Conservation (phyloP, 2,797 vertebrate genomes). For the Sebastes flavidus region DNA sequence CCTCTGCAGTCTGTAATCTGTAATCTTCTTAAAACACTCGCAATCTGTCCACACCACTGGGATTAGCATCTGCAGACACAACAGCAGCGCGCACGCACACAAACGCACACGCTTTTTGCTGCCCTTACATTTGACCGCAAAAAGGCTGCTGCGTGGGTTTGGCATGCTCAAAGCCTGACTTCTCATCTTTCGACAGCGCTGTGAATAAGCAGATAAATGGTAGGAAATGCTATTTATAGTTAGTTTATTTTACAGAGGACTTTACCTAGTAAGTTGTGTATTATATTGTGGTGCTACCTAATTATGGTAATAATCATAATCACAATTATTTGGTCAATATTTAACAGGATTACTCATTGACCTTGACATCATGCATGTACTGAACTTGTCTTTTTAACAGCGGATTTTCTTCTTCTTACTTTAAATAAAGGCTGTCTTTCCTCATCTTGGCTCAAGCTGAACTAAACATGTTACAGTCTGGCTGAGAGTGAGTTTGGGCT, state of each 20-base stretch:
- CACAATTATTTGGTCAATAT: not conserved
- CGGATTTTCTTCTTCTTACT: not conserved
- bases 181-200: not conserved
- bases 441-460: not conserved
- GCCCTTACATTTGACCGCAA: slow-evolving; percentile 1
- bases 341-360: not conserved
- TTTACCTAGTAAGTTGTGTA: not conserved
- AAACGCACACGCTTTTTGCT: not conserved
- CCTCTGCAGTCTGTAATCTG: slow-evolving; percentile 59
- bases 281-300: not conserved
- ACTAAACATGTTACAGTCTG: not conserved
- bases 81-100: slow-evolving; percentile 7
- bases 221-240: not conserved
- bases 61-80: slow-evolving; percentile 63
- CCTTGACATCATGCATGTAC: not conserved
- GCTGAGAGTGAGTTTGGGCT: too few relatives aligned
- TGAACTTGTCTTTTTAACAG: not conserved
- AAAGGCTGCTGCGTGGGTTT: slow-evolving; percentile 30
- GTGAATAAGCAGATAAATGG: not conserved
- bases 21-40: slow-evolving; percentile 79
- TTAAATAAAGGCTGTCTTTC: not conserved
- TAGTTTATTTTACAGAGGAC: not conserved
- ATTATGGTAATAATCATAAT: not conserved
- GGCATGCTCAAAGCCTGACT: not conserved
- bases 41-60: slow-evolving; percentile 64